These are phyloP conservation scores for Chloroclysta siterata DNA, from an alignment of 2,888 invertebrate species.

Conservation along the genomic window DNA sequence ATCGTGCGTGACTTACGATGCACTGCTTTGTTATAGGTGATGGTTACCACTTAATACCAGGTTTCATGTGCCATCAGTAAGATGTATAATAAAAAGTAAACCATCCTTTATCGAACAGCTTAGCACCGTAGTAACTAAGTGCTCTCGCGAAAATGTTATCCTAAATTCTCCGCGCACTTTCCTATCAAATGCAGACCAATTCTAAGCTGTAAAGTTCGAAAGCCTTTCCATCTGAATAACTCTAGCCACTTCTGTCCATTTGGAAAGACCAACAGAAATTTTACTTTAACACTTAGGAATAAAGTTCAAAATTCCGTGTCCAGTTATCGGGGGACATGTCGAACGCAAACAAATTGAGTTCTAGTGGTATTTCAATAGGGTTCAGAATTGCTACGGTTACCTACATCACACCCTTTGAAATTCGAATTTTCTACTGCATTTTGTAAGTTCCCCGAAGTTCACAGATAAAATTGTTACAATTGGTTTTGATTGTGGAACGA, in stretches of 20 bases:
- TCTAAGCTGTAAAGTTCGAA: slow-evolving; percentile 31
- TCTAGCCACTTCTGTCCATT: slow-evolving; percentile 27
- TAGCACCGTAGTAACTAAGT: slow-evolving; percentile 6
- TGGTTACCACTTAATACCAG: too few species aligned
- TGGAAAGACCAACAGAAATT: slow-evolving; percentile 18
- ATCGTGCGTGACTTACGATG: too few species aligned
- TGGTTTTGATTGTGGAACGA: slow-evolving; percentile 41
- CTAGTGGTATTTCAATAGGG: slow-evolving; percentile 28
- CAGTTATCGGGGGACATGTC: slow-evolving; percentile 18
- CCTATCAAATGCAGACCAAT: slow-evolving; percentile 36
- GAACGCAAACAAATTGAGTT: slow-evolving; percentile 27
- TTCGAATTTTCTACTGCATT: slow-evolving; percentile 40
- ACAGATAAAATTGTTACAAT: slow-evolving; percentile 46
- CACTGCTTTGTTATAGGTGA: too few species aligned
- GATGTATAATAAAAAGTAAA: too few species aligned
- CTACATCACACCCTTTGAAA: slow-evolving; percentile 38
- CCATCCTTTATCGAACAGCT: slow-evolving; percentile 14
- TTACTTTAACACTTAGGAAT: slow-evolving; percentile 13
- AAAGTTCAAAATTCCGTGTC: slow-evolving; percentile 25
- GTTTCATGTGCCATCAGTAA: too few species aligned
- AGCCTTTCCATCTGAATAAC: slow-evolving; percentile 34
- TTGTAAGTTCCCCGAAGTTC: slow-evolving; percentile 40
- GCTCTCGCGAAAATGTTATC: slow-evolving; percentile 24
- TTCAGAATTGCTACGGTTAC: slow-evolving; percentile 29
- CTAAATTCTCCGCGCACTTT: slow-evolving; percentile 26